Percentiles rank a stretch among this genome's conserved stretches.
Conservation (phyloP, 1,140 invertebrate species). For the Cydia strobilella region DNA sequence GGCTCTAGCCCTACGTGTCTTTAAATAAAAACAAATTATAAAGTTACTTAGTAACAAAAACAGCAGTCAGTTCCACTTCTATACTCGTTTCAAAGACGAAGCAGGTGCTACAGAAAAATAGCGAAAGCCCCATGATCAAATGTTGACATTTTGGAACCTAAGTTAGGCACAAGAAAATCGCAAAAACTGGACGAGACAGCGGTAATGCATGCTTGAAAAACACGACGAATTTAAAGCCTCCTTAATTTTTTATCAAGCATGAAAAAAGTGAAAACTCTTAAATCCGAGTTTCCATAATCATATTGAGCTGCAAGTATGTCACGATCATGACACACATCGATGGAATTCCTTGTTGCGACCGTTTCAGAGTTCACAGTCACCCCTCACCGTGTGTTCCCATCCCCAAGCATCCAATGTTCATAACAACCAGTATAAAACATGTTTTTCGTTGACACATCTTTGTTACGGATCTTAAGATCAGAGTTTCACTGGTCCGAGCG, state of each 20-base stretch:
- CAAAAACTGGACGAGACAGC: not conserved
- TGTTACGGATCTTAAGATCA: not conserved
- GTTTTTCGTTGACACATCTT: not conserved
- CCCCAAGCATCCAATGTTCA: not conserved
- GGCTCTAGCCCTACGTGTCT: constrained; percentile 36
- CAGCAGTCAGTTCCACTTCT: not conserved
- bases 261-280: not conserved
- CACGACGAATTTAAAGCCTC: not conserved
- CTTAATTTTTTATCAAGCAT: not conserved
- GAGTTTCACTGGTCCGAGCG: not conserved
- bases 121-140: too few species aligned
- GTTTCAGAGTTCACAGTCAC: constrained; percentile 2
- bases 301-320: constrained; percentile 1
- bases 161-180: not conserved
- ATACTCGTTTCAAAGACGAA: not conserved
- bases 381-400: not conserved
- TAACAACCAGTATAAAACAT: not conserved
- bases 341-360: not conserved
- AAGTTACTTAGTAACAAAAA: not conserved
- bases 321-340: constrained; percentile 19
- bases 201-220: too few species aligned
- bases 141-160: too few species aligned
- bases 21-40: not conserved
- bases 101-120: not conserved
- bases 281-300: not conserved